phyloP scores from a whole-genome alignment of 2,797 vertebrate genomes.

The Silurus lanzhouensis region DNA sequence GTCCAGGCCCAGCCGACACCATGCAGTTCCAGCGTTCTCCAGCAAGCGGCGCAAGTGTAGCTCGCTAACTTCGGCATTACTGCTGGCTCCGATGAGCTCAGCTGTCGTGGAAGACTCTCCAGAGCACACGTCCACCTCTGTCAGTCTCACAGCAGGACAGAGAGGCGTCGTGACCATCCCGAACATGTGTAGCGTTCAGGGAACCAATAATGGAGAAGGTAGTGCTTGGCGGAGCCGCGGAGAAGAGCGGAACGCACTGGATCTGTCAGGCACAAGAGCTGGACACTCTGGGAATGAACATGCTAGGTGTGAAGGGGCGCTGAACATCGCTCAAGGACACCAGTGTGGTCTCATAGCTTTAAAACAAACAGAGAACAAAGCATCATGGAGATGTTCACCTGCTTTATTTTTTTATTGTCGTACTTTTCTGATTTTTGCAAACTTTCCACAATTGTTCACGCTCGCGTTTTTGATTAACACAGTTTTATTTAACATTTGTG shows the following conservation, averaged over 20 bases:
- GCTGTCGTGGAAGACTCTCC: constrained; percentile 87
- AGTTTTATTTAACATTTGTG: no score
- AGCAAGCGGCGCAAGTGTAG: constrained; percentile 79
- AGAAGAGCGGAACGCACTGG: constrained; percentile 88
- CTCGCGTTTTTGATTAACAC: no score
- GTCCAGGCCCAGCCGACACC: constrained; percentile 87
- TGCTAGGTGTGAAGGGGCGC: constrained; percentile 45
- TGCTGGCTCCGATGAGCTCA: constrained; percentile 85
- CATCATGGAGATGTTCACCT: neutral
- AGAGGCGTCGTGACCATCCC: constrained; percentile 79
- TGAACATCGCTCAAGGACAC: constrained; percentile 2
- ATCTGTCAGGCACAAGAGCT: constrained; percentile 85
- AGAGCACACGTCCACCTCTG: constrained; percentile 78
- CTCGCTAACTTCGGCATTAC: constrained; percentile 69
- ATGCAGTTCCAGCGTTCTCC: constrained; percentile 88
- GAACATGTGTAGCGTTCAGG: constrained; percentile 94
- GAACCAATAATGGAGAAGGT: constrained; percentile 89
- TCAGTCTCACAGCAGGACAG: constrained; percentile 79
- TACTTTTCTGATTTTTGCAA: neutral
- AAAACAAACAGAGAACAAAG: neutral
- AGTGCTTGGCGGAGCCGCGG: constrained; percentile 78
- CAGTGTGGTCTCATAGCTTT: neutral
- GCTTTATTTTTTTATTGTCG: no score
- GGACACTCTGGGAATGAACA: constrained; percentile 76
- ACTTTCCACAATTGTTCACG: neutral